Evolutionary conservation across 1,140 invertebrate species (phyloP).

Genomic region (Caenorhabditis elegans): DNA sequence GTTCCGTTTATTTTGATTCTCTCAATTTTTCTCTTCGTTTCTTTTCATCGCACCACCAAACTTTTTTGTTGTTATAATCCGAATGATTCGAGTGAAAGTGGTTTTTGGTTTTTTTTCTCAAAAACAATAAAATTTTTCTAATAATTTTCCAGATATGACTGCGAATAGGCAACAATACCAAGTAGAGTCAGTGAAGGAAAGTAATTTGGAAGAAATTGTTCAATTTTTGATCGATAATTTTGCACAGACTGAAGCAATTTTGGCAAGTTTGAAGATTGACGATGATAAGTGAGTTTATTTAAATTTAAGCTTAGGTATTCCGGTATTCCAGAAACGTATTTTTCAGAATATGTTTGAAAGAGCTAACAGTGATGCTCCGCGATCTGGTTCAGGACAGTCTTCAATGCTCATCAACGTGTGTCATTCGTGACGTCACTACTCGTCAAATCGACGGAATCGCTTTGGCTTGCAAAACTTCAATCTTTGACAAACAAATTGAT

Average conservation of each 20-base stretch:
- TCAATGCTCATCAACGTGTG: constrained; percentile 8
- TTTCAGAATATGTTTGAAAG: not conserved
- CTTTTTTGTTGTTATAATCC: constrained; percentile 20
- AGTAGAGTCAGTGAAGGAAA: not conserved
- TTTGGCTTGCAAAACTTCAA: constrained; percentile 23
- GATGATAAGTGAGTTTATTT: constrained; percentile 15
- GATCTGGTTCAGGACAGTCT: constrained; percentile 41
- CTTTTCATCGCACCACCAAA: not conserved
- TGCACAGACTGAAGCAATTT: constrained; percentile 21
- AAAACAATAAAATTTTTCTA: not conserved
- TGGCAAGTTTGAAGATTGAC: constrained; percentile 18
- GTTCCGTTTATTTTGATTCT: constrained; percentile 4
- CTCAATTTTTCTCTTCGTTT: not conserved
- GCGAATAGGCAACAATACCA: constrained; percentile 13
- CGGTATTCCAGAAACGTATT: not conserved
- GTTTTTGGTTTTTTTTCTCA: not conserved
- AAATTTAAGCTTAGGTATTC: not conserved
- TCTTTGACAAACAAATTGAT: constrained; percentile 46
- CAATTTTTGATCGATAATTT: constrained; percentile 36
- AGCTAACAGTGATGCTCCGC: constrained; percentile 17
- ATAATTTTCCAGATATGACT: constrained; percentile 2
- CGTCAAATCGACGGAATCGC: constrained; percentile 19
- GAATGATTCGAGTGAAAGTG: constrained; percentile 8
- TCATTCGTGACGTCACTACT: not conserved
- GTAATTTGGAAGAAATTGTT: constrained; percentile 28